Base-by-base conservation (phyloP, 1,140 invertebrate species). In the Drosophila ananassae region DNA sequence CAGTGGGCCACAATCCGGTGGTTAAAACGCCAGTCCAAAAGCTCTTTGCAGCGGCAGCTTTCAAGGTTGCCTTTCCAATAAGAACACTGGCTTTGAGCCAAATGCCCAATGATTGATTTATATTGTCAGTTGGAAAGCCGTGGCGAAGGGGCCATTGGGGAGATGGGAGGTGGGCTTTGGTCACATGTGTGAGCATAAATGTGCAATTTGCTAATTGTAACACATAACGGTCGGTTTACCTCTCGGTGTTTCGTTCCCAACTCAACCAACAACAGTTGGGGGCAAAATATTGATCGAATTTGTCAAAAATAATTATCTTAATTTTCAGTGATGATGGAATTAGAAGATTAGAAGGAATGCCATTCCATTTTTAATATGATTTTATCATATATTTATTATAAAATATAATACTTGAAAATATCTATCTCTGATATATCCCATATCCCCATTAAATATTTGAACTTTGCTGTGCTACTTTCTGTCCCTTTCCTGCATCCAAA, bases 151-250 rank as follows among this genome's bases (percentile, higher is more conserved):
- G 32, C 51, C 13, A 5, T 52, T 34, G 50, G 46, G 59, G 47
- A 50, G 63, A 39, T 32, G 46, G 59, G 47, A 50, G 63, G 44
- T 32, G 74, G 73, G 50, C 39, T 66, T 46, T 13, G 60, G 63
- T 67, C 60, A 67, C 80, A 69, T 79, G 85, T 89, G 78, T 78
- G 83, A 87, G 82, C 82, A 87, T 87, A 87, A 87, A 87, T 87
- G 83, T 87, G 82, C 82, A 87, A 87, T 87, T 87, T 87, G 82
- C 82, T 87, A 87, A 87, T 87, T 87, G 82, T 89, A 87, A 82
- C 82, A 87, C 79, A 87, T 89, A 87, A 85, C 82, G 75, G 83
- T 58, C 60, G 53, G 30, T 32, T 48, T 54, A 48, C 50, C 41
- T 39, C 56, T 52, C 30, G 10, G 12, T 59, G 24, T 12, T 39